phyloP scores from a whole-genome alignment of 1,140 invertebrate genomes.

The Meloidogyne hapla region DNA sequence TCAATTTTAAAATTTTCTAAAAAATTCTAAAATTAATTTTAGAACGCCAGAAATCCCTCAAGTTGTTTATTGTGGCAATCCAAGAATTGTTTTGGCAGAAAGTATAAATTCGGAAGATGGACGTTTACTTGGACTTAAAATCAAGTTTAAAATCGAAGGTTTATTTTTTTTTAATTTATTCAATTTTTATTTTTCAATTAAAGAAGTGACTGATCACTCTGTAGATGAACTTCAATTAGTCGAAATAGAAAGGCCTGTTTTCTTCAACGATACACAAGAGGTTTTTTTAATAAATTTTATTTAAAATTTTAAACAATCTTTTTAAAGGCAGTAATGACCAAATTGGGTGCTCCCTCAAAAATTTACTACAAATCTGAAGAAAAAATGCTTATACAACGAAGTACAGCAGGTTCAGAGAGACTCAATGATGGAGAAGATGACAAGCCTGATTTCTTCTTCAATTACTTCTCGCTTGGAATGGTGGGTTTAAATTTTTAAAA shows the following conservation, averaged over 20 bases:
- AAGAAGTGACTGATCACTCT: neutral
- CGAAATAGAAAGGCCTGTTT: constrained; percentile 33
- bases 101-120: constrained; percentile 45
- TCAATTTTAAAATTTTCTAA: neutral
- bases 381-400: constrained; percentile 62
- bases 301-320: neutral
- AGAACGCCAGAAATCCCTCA: constrained; percentile 54
- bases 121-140: constrained; percentile 47
- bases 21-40: neutral
- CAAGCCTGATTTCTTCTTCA: constrained; percentile 61
- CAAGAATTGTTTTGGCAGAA: constrained; percentile 29
- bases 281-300: constrained; percentile 4
- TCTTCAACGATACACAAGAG: constrained; percentile 35
- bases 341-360: constrained; percentile 54
- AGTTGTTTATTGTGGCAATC: constrained; percentile 52
- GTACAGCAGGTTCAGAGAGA: constrained; percentile 7
- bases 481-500: constrained; percentile 52
- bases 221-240: constrained; percentile 23
- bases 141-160: constrained; percentile 55
- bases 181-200: constrained; percentile 21
- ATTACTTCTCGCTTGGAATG: constrained; percentile 60
- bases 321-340: constrained; percentile 44
- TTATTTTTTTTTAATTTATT: constrained; percentile 24
- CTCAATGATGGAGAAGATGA: constrained; percentile 37
- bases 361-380: constrained; percentile 63